Evolutionary conservation across 2,797 vertebrate genomes (phyloP).

Genomic region (Enoplosus armatus): DNA sequence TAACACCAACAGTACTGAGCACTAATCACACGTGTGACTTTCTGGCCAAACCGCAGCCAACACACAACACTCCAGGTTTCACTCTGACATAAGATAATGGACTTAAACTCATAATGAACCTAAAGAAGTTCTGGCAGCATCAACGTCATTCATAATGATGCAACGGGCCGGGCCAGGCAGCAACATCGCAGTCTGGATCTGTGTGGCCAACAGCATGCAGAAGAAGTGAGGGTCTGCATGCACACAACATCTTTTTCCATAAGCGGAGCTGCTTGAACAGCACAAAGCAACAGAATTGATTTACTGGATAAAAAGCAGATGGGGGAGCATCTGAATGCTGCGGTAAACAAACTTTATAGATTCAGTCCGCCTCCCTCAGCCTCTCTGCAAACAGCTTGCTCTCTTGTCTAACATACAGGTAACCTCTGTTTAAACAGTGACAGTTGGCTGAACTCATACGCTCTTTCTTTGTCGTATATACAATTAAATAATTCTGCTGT

Average conservation of each 20-base stretch:
- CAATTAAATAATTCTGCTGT: not conserved
- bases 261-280: constrained; percentile 54
- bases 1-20: not conserved
- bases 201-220: constrained; percentile 10
- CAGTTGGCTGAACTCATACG: not conserved
- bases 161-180: constrained; percentile 11
- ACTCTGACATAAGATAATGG: not conserved
- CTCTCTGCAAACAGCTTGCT: constrained; percentile 25
- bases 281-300: constrained; percentile 68
- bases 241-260: constrained; percentile 63
- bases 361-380: constrained; percentile 42
- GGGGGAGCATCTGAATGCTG: constrained; percentile 62
- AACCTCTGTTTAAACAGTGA: constrained; percentile 38
- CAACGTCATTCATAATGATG: constrained; percentile 19
- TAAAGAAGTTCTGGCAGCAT: constrained; percentile 20
- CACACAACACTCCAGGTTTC: not conserved
- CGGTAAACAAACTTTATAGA: constrained; percentile 69
- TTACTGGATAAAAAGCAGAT: constrained; percentile 71
- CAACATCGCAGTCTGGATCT: constrained; percentile 22
- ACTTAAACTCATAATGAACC: constrained; percentile 24
- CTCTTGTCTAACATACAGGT: constrained; percentile 21
- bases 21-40: not conserved
- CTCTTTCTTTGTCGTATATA: not conserved
- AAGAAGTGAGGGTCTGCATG: constrained; percentile 55
- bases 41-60: not conserved